phyloP scores from a whole-genome alignment of 2,113 vertebrate species.

The Pithys albifrons region DNA sequence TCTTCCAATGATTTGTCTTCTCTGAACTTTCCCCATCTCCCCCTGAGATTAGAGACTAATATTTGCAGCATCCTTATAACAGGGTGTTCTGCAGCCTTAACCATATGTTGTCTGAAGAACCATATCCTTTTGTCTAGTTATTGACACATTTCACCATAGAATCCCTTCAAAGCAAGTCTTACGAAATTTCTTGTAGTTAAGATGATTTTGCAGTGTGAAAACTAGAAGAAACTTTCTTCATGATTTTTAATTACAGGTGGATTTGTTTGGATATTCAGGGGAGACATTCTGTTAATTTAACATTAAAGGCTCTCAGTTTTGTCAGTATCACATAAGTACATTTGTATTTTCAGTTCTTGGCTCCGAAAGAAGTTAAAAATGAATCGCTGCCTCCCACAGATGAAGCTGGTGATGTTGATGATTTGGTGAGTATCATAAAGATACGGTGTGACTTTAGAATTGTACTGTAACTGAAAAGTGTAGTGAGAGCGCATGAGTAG shows the following conservation, averaged over 20 bases:
- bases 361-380: conserved; percentile 72
- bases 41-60: neutral
- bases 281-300: neutral
- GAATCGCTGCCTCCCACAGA: conserved; percentile 62
- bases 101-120: neutral
- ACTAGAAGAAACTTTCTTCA: neutral
- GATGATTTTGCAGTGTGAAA: neutral
- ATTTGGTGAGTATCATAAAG: conserved; percentile 81
- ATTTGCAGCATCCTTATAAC: neutral
- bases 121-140: neutral
- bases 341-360: conserved; percentile 82
- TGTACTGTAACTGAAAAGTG: neutral
- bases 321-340: neutral
- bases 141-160: neutral
- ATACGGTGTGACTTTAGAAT: neutral
- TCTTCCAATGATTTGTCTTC: neutral
- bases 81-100: neutral
- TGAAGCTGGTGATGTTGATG: conserved; percentile 90
- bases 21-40: neutral
- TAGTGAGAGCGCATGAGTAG: neutral
- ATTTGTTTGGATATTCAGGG: neutral
- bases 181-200: neutral
- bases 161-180: neutral
- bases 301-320: neutral
- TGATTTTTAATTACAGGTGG: neutral